A percentile compares a stretch with the other conserved stretches of the same genome.
Evolutionary conservation across 2,888 invertebrate genomes (phyloP).

Genomic region (Xestia sexstrigata): DNA sequence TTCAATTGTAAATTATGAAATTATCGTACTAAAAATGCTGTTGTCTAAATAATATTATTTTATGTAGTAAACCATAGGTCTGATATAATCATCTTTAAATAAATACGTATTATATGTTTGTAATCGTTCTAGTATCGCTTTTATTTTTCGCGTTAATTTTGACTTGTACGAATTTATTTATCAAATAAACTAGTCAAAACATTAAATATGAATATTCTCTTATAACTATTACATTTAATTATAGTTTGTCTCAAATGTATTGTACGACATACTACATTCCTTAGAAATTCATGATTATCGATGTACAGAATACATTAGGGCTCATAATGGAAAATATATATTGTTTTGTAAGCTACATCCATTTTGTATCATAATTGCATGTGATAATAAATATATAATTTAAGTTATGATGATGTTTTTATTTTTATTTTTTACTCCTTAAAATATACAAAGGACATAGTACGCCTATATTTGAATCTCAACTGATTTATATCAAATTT

Average conservation of each 20-base stretch:
- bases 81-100: slow-evolving; percentile 7
- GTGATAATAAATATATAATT: slow-evolving; percentile 64
- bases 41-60: not conserved
- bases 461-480: not conserved
- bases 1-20: not conserved
- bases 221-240: not conserved
- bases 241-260: slow-evolving; percentile 36
- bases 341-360: slow-evolving; percentile 58
- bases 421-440: too few relatives aligned
- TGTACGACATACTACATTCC: slow-evolving; percentile 44
- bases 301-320: slow-evolving; percentile 6
- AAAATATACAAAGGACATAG: not conserved
- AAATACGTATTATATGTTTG: not conserved
- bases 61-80: slow-evolving; percentile 34
- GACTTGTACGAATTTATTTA: slow-evolving; percentile 27
- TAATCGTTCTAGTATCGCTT: slow-evolving; percentile 8
- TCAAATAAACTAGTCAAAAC: slow-evolving; percentile 47
- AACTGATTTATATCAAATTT: not conserved
- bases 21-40: not conserved
- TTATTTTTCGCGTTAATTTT: slow-evolving; percentile 8
- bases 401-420: slow-evolving; percentile 33
- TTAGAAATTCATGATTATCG: slow-evolving; percentile 1
- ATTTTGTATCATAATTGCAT: slow-evolving; percentile 64
- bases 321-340: slow-evolving; percentile 36
- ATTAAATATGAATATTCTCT: slow-evolving; percentile 7